A percentile compares a stretch with the other conserved stretches of the same genome.
Conservation (phyloP, 2,113 vertebrate genomes). For the Danio rerio region GRCz12tu NC_133198.1:6916501-6917000, state of each 20-base stretch:
- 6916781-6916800: no score
- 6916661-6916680: neutral
- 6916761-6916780: neutral
- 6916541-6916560: neutral
- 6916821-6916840: no score
- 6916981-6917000: no score
- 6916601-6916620: conserved; percentile 3
- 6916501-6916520: neutral
- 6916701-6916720: neutral
- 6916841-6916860: no score
- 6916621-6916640: conserved; percentile 8
- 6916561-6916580: neutral
- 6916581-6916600: no score
- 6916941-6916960: no score
- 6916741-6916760: neutral
- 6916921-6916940: no score
- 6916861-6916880: no score
- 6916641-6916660: neutral
- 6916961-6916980: no score
- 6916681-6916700: neutral
- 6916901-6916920: no score
- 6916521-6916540: neutral
- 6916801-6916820: no score
- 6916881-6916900: no score
- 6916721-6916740: neutral